phyloP scores from a whole-genome alignment of 2,113 vertebrate genomes.

The Mohoua ochrocephala region DNA sequence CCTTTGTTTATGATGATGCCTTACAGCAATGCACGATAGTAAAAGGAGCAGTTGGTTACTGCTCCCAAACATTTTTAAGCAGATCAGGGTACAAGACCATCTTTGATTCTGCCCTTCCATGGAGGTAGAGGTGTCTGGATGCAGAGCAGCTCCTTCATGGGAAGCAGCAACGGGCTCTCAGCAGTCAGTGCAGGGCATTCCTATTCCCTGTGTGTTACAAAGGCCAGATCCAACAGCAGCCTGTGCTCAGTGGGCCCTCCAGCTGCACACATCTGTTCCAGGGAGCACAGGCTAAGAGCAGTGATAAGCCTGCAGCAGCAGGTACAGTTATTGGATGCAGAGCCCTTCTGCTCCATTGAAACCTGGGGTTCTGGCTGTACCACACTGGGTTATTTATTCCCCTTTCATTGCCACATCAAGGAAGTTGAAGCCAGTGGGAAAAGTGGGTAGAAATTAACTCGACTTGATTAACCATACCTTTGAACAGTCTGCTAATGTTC shows the following conservation, averaged over 20 bases:
- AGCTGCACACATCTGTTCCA: background rate
- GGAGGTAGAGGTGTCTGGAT: background rate
- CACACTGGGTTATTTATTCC: background rate
- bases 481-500: background rate
- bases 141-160: background rate
- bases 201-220: background rate
- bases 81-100: background rate
- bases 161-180: background rate
- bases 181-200: background rate
- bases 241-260: background rate
- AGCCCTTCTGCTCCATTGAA: background rate
- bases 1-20: background rate
- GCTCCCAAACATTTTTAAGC: background rate
- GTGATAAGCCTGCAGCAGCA: background rate
- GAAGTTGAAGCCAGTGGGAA: background rate
- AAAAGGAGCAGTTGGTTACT: background rate
- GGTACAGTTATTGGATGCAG: background rate
- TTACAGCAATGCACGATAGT: rapidly evolving
- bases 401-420: background rate
- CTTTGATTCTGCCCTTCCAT: background rate
- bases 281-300: background rate
- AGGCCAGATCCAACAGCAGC: background rate
- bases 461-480: background rate
- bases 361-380: background rate
- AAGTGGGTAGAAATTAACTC: background rate